Evolutionary conservation across 2,888 invertebrate genomes (phyloP).

Genomic region (Axea sp.): DNA sequence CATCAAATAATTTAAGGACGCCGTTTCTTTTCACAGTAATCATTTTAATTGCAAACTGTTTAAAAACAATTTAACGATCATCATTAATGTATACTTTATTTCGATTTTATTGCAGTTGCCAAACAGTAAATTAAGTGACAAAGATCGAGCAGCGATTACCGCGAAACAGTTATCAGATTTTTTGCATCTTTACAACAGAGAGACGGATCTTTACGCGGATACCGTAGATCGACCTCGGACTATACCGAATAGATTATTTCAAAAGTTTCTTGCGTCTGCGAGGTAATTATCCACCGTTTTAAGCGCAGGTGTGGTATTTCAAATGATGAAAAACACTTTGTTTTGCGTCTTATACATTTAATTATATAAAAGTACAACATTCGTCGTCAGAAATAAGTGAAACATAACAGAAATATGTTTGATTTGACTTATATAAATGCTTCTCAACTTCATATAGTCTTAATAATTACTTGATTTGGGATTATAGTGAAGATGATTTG

Average conservation of each 20-base stretch:
- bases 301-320: too few species aligned
- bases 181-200: slow-evolving; percentile 89
- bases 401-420: too few species aligned
- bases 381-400: too few species aligned
- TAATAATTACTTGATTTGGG: too few species aligned
- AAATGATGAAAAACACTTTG: too few species aligned
- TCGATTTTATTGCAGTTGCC: slow-evolving; percentile 81
- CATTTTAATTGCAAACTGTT: background rate
- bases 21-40: slow-evolving; percentile 84
- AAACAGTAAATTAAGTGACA: slow-evolving; percentile 86
- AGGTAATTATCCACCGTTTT: too few species aligned
- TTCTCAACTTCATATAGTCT: too few species aligned
- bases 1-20: slow-evolving; percentile 85
- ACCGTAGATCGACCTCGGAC: slow-evolving; percentile 84
- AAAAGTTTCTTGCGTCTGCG: slow-evolving; percentile 83
- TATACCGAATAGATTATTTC: slow-evolving; percentile 81
- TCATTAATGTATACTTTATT: background rate
- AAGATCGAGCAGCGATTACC: slow-evolving; percentile 90
- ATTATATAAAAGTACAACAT: too few species aligned
- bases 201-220: slow-evolving; percentile 89
- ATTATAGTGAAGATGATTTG: slow-evolving; percentile 84
- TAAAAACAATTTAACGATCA: background rate
- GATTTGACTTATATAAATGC: too few species aligned
- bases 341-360: too few species aligned
- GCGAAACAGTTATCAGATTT: slow-evolving; percentile 92